Conservation (phyloP, 23 tunicate genomes). For the Pegea sp. region DNA sequence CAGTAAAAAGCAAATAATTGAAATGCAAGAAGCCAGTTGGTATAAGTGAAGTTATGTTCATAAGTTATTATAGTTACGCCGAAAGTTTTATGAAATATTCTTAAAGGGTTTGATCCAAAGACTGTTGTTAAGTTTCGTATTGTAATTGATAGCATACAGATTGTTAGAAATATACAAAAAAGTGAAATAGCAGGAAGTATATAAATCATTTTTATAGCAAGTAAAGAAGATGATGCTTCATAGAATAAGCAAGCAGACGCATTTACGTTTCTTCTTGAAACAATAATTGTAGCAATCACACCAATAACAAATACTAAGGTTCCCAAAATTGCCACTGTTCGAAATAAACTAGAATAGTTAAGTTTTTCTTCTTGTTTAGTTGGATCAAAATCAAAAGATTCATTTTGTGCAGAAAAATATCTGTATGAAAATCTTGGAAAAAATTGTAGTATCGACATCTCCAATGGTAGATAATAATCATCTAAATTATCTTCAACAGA, state of each 20-base stretch:
- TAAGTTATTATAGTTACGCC: conserved; percentile 6
- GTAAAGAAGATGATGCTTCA: conserved; percentile 6
- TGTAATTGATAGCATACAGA: conserved; percentile 29
- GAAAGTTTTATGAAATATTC: background rate
- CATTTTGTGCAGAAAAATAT: background rate
- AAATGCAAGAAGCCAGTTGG: conserved; percentile 29
- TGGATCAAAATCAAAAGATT: too few species aligned
- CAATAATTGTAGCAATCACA: conserved; percentile 12
- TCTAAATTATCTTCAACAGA: too few species aligned
- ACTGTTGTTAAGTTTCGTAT: conserved; percentile 26
- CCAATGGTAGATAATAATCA: background rate
- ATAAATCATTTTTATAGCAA: conserved; percentile 47
- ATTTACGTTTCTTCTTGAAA: conserved; percentile 30
- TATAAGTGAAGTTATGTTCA: conserved; percentile 23
- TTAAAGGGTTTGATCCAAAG: conserved; percentile 9
- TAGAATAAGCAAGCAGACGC: conserved; percentile 38
- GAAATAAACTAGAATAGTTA: conserved; percentile 30
- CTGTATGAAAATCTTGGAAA: background rate
- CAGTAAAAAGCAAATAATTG: conserved; percentile 38
- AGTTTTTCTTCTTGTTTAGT: conserved; percentile 38
- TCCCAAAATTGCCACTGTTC: conserved; percentile 24
- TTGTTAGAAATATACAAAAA: conserved; percentile 11
- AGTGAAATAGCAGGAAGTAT: conserved; percentile 28
- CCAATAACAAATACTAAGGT: conserved; percentile 17
- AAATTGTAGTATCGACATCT: background rate